A percentile compares a stretch with the other conserved stretches of the same genome.
Evolutionary conservation across 2,888 invertebrate species (phyloP).

Genomic region (Hoplodrina blanda): DNA sequence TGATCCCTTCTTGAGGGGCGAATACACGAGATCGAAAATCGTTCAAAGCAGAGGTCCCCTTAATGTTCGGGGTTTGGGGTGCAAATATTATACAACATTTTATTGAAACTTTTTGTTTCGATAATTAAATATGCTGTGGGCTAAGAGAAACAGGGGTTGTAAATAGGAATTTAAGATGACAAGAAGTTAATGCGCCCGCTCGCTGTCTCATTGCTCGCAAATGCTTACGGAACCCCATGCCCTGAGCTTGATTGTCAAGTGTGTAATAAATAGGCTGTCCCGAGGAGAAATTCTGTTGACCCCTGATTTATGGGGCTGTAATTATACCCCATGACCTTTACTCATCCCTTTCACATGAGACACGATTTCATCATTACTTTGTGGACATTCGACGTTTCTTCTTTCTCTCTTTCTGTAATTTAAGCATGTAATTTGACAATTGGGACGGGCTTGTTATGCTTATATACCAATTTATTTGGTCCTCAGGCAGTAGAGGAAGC

Average conservation of each 20-base stretch:
- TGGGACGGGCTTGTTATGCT: not conserved
- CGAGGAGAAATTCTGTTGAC: not conserved
- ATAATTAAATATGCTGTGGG: conserved; percentile 60
- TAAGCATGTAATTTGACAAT: conserved; percentile 10
- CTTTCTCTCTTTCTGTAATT: not conserved
- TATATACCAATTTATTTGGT: too few relatives aligned
- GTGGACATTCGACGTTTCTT: not conserved
- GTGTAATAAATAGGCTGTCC: conserved; percentile 15
- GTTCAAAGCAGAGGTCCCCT: conserved; percentile 71
- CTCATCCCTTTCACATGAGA: not conserved
- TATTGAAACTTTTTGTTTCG: conserved; percentile 58
- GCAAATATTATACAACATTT: conserved; percentile 70
- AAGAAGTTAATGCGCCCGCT: conserved; percentile 13
- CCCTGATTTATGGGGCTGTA: not conserved
- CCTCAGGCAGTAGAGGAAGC: too few relatives aligned
- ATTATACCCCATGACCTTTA: not conserved
- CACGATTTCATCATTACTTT: not conserved
- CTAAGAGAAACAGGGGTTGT: conserved; percentile 33
- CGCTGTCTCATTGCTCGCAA: conserved; percentile 1
- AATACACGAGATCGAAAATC: conserved; percentile 73
- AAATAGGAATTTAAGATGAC: conserved; percentile 18
- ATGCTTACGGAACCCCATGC: conserved; percentile 6
- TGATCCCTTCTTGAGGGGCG: conserved; percentile 64
- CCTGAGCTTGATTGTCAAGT: conserved; percentile 7
- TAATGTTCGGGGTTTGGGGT: conserved; percentile 63